Conservation (phyloP, 1,140 invertebrate species). For the Heliconius melpomene region DNA sequence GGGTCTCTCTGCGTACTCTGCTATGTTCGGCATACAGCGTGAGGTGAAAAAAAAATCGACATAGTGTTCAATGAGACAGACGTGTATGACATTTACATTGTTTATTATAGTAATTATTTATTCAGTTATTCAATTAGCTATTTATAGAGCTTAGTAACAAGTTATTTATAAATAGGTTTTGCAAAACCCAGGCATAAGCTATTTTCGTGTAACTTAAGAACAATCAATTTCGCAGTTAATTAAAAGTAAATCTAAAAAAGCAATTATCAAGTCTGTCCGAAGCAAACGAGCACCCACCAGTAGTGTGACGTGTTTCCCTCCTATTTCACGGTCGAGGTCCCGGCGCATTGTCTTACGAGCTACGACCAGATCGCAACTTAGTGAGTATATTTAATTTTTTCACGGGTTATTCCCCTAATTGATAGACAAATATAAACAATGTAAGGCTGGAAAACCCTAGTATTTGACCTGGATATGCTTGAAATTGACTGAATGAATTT, state of each 20-base stretch:
- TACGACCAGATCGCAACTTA: neutral
- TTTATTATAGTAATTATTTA: too few relatives aligned
- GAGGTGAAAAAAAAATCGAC: too few relatives aligned
- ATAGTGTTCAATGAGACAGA: too few relatives aligned
- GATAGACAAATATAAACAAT: slow-evolving; percentile 8
- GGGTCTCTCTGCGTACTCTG: too few relatives aligned
- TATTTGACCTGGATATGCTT: neutral
- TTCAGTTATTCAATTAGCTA: too few relatives aligned
- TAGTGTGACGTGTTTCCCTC: slow-evolving; percentile 27
- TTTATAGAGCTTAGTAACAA: too few relatives aligned
- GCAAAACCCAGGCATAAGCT: neutral
- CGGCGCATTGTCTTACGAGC: slow-evolving; percentile 3
- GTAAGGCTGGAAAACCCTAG: slow-evolving; percentile 9
- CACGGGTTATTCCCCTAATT: slow-evolving; percentile 21
- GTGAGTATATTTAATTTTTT: neutral
- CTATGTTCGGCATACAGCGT: too few relatives aligned
- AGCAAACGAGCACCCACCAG: neutral
- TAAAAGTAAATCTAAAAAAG: slow-evolving; percentile 2
- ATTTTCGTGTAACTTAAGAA: neutral
- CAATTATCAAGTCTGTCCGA: neutral
- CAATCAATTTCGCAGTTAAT: neutral
- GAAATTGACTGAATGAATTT: neutral
- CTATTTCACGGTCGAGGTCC: slow-evolving; percentile 22
- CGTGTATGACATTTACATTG: too few relatives aligned
- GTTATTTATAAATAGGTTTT: too few relatives aligned